phyloP scores from a whole-genome alignment of 1,140 invertebrate species.

The Drosophila pallidifrons region DNA sequence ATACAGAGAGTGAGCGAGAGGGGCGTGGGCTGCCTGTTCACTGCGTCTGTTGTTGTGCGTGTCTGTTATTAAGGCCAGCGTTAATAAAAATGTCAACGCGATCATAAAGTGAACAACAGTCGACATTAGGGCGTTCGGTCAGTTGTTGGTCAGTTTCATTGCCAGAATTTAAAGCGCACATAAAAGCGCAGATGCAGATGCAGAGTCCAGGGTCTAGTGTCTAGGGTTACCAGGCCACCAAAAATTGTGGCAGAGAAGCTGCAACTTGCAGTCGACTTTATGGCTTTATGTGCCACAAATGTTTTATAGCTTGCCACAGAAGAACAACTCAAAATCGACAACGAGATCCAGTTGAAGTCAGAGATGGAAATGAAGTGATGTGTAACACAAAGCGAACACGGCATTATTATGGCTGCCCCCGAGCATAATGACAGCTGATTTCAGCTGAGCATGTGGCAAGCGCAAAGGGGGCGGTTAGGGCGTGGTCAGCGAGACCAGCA shows the following conservation, averaged over 20 bases:
- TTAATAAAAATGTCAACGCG: conserved; percentile 83
- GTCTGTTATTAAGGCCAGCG: conserved; percentile 59
- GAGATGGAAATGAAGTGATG: conserved; percentile 42
- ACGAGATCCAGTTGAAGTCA: background rate
- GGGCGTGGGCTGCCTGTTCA: conserved; percentile 7
- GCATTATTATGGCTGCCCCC: conserved; percentile 75
- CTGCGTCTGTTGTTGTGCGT: conserved; percentile 22
- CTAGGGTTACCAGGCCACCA: conserved; percentile 48
- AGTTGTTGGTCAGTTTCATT: conserved; percentile 50
- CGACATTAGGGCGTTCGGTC: conserved; percentile 59
- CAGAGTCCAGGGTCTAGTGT: conserved; percentile 39
- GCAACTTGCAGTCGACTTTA: conserved; percentile 32
- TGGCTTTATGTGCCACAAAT: conserved; percentile 47
- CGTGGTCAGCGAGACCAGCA: conserved; percentile 20
- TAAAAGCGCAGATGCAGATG: conserved; percentile 54
- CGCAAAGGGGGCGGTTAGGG: conserved; percentile 21
- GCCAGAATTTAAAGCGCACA: conserved; percentile 71
- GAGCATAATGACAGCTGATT: conserved; percentile 47
- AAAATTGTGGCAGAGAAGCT: conserved; percentile 13
- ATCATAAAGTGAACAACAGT: conserved; percentile 71
- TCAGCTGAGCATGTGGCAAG: conserved; percentile 23
- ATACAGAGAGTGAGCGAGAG: background rate
- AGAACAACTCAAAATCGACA: background rate
- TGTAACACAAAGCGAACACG: conserved; percentile 71
- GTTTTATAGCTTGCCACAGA: conserved; percentile 35